Percentiles rank a stretch among this genome's conserved stretches.
Evolutionary conservation across 2,113 vertebrate genomes (phyloP).

Genomic region (Zosterops lateralis): DNA sequence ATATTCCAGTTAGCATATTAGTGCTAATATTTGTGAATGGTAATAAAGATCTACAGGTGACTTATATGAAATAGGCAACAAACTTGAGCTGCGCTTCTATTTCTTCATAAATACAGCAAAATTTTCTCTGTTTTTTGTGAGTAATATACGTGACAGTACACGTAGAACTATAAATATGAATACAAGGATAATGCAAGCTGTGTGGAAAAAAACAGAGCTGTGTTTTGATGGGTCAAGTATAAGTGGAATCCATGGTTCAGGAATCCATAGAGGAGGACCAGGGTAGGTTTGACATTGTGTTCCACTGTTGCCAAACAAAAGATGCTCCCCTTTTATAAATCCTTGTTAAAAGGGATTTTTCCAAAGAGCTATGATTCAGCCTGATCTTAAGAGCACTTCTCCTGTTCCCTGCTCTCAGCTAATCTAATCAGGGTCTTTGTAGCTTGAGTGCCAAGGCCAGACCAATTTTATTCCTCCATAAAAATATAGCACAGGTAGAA

Average conservation of each 20-base stretch:
- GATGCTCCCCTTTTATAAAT: background rate
- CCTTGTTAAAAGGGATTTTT: background rate
- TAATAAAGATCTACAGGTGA: background rate
- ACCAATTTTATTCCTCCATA: conserved; percentile 7
- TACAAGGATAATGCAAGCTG: background rate
- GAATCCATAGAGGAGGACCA: background rate
- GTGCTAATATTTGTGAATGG: background rate
- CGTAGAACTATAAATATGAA: background rate
- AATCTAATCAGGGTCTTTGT: background rate
- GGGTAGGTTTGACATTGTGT: background rate
- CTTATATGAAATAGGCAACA: background rate
- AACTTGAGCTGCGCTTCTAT: background rate
- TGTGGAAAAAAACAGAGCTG: background rate
- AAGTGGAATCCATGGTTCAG: background rate
- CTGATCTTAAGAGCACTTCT: conserved; percentile 25
- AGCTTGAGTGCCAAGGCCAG: conserved; percentile 32
- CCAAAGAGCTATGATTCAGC: conserved; percentile 18
- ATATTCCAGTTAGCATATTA: background rate
- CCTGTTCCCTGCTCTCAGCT: conserved; percentile 13
- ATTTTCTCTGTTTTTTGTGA: background rate
- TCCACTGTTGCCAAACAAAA: conserved; percentile 2
- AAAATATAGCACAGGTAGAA: background rate
- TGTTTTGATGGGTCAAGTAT: background rate
- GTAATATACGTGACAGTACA: background rate
- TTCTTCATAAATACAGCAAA: background rate